These are phyloP conservation scores for Synanthedon tipuliformis DNA, from an alignment of 2,888 invertebrate species.

Conservation along the genomic window DNA sequence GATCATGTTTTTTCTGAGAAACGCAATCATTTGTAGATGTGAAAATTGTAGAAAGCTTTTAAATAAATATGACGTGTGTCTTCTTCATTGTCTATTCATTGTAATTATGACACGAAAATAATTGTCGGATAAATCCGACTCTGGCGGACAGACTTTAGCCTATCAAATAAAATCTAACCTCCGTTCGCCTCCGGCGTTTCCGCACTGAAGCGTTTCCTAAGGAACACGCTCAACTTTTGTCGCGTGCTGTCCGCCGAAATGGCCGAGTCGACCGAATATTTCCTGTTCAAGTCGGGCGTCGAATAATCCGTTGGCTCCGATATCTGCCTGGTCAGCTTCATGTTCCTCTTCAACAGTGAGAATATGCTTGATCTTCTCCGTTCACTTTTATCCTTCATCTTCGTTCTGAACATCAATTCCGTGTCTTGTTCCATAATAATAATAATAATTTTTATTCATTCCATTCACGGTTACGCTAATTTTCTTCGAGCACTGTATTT, in stretches of 20 bases:
- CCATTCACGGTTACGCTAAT: no score
- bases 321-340: constrained; percentile 40
- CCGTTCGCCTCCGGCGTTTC: constrained; percentile 19
- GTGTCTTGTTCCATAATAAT: neutral
- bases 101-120: no score
- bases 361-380: constrained; percentile 50
- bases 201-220: neutral
- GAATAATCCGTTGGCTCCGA: constrained; percentile 36
- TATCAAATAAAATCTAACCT: constrained; percentile 24
- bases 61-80: no score
- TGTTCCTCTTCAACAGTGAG: constrained; percentile 38
- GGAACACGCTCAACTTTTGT: neutral
- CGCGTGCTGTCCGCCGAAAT: constrained; percentile 37
- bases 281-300: constrained; percentile 23
- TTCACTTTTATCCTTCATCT: constrained; percentile 29
- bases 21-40: no score
- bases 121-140: no score
- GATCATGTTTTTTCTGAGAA: no score
- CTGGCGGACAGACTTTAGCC: no score
- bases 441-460: no score
- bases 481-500: no score
- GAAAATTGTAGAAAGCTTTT: no score
- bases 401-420: neutral
- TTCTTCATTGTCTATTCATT: no score
- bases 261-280: constrained; percentile 50